Conservation (phyloP, 1,140 invertebrate genomes). For the Aphaenogaster ashmeadi region DNA sequence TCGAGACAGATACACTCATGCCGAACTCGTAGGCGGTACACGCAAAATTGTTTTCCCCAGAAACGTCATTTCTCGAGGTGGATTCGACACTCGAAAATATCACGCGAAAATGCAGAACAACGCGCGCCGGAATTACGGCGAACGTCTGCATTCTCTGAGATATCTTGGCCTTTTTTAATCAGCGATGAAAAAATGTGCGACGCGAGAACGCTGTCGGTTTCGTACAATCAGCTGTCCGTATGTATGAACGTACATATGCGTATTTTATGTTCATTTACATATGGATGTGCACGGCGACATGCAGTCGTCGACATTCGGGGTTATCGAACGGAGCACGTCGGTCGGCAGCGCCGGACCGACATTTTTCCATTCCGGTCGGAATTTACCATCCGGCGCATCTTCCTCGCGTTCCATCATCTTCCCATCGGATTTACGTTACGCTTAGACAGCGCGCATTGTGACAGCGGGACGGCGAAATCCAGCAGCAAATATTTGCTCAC, state of each 20-base stretch:
- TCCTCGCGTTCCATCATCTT: slow-evolving; percentile 57
- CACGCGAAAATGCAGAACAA: neutral
- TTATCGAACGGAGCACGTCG: slow-evolving; percentile 68
- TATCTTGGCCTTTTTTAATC: slow-evolving; percentile 37
- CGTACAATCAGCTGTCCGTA: slow-evolving; percentile 66
- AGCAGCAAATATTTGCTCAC: slow-evolving; percentile 59
- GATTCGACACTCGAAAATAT: slow-evolving; percentile 13
- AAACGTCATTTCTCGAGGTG: neutral
- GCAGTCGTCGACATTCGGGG: slow-evolving; percentile 65
- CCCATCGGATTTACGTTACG: slow-evolving; percentile 61
- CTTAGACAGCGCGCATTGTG: slow-evolving; percentile 60
- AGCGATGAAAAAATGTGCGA: slow-evolving; percentile 24
- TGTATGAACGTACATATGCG: slow-evolving; percentile 32
- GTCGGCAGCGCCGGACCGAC: slow-evolving; percentile 51
- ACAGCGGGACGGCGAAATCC: slow-evolving; percentile 48
- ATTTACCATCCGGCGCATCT: slow-evolving; percentile 68
- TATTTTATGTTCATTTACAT: slow-evolving; percentile 72
- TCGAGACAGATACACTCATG: neutral
- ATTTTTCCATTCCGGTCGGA: slow-evolving; percentile 73
- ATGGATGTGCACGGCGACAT: slow-evolving; percentile 71
- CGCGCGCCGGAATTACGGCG: neutral
- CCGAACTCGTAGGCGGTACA: neutral
- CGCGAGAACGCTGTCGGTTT: slow-evolving; percentile 48
- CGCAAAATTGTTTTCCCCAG: neutral
- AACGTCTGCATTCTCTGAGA: neutral